Percentiles rank a stretch among this genome's conserved stretches.
phyloP scores from a whole-genome alignment of 2,888 invertebrate species.

The Chirona hameri region DNA sequence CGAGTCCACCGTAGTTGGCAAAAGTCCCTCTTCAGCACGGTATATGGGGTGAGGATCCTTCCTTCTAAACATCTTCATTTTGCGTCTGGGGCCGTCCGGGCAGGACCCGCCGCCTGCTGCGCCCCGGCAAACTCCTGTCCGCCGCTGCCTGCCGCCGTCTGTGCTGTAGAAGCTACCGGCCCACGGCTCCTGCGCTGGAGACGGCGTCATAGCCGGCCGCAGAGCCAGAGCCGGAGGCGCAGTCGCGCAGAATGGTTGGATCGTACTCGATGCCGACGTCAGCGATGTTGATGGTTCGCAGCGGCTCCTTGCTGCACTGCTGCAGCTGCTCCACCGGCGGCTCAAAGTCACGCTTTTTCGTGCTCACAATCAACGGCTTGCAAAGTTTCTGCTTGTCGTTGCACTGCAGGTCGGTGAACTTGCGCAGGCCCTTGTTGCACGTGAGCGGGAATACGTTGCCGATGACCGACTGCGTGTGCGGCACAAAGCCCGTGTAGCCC shows the following conservation, averaged over 20 bases:
- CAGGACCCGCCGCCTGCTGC: background rate
- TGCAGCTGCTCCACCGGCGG: slow-evolving; percentile 51
- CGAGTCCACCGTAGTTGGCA: slow-evolving; percentile 75
- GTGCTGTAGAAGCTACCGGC: background rate
- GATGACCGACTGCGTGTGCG: slow-evolving; percentile 62
- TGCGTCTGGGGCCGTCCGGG: background rate
- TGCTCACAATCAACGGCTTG: slow-evolving; percentile 55
- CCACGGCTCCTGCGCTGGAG: background rate
- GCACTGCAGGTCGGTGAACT: slow-evolving; percentile 70
- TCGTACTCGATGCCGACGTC: slow-evolving; percentile 23
- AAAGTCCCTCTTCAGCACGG: slow-evolving; percentile 66
- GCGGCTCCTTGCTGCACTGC: slow-evolving; percentile 13
- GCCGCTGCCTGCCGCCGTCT: background rate
- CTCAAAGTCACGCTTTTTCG: slow-evolving; percentile 54
- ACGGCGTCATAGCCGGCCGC: background rate
- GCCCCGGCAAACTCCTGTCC: background rate
- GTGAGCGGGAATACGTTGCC: slow-evolving; percentile 62
- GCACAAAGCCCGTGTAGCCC: slow-evolving; percentile 65
- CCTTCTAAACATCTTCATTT: background rate
- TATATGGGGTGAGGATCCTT: slow-evolving; percentile 53
- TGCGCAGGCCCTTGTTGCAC: slow-evolving; percentile 67
- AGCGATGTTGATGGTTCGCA: background rate
- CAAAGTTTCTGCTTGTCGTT: slow-evolving; percentile 68
- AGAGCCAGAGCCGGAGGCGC: background rate
- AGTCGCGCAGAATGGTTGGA: background rate